Percentiles rank a stretch among this genome's conserved stretches.
Conservation (phyloP, 2,888 invertebrate genomes). For the Caenorhabditis afra region DNA sequence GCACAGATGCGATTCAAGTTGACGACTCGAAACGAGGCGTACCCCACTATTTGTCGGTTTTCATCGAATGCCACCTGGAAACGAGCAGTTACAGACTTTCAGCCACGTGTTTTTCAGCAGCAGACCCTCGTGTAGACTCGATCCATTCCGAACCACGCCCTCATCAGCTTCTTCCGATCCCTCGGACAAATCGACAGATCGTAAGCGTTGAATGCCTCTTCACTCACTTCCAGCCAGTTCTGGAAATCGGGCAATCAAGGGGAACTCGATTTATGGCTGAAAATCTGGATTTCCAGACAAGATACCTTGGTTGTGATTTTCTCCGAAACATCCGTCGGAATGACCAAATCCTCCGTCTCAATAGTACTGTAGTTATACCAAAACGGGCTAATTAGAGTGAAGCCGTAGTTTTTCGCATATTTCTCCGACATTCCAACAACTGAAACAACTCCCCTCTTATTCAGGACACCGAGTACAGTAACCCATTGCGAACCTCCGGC, state of each 20-base stretch:
- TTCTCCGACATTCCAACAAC: constrained; percentile 10
- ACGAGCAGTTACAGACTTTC: background rate
- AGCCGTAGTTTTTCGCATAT: constrained; percentile 13
- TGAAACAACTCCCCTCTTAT: background rate
- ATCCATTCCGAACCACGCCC: constrained; percentile 4
- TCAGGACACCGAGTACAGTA: no score
- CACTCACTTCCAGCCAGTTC: background rate
- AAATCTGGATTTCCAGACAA: no score
- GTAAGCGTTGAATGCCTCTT: background rate
- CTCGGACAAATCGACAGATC: constrained; percentile 6
- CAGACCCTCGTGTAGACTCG: constrained; percentile 9
- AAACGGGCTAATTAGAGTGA: background rate
- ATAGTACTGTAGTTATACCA: constrained; percentile 14
- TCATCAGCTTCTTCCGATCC: constrained; percentile 12
- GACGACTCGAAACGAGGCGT: constrained; percentile 37
- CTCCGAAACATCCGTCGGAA: background rate
- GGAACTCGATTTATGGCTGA: no score
- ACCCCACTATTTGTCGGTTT: constrained; percentile 21
- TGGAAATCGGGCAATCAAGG: background rate
- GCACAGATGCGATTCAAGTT: constrained; percentile 37
- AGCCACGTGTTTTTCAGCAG: background rate
- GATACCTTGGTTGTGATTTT: background rate
- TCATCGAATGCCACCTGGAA: constrained; percentile 30
- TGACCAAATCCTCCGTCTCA: background rate
- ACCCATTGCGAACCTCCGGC: background rate